Conservation (phyloP, 2,113 vertebrate species). For the Tretioscincus oriximinensis region DNA sequence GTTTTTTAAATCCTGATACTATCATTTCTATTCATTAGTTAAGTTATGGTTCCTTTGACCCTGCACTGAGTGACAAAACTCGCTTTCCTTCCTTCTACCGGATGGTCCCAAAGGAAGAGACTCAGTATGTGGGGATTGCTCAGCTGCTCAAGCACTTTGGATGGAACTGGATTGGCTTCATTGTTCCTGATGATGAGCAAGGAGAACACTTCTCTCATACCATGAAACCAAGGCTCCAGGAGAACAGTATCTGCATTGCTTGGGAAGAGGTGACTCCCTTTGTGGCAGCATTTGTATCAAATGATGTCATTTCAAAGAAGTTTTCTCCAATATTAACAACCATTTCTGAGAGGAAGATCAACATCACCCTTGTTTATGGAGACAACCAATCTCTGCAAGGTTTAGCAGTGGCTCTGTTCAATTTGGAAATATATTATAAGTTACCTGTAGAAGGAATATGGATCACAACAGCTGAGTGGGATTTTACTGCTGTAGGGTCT, state of each 20-base stretch:
- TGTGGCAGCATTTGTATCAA: not conserved
- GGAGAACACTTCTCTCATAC: not conserved
- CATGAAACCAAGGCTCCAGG: not conserved
- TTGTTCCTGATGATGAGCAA: not conserved
- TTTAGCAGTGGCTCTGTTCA: not conserved
- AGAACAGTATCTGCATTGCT: conserved; percentile 4
- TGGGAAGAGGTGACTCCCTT: not conserved
- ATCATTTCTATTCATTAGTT: not conserved
- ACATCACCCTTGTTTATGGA: not conserved
- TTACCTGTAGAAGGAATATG: not conserved
- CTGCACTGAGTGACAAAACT: not conserved
- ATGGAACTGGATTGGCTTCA: conserved; percentile 5
- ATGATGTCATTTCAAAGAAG: not conserved
- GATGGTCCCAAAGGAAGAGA: not conserved
- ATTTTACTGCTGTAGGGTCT: not conserved
- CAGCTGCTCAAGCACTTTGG: not conserved
- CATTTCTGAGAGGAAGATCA: not conserved
- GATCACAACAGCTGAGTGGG: conserved; percentile 3
- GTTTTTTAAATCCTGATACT: not conserved
- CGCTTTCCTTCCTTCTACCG: not conserved
- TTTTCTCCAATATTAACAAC: not conserved
- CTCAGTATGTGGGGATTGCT: not conserved
- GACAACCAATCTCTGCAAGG: not conserved
- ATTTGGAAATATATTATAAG: not conserved
- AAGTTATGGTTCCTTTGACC: not conserved